Evolutionary conservation across 2,888 invertebrate species (phyloP).

Genomic region (Matsumyia berberina): DNA sequence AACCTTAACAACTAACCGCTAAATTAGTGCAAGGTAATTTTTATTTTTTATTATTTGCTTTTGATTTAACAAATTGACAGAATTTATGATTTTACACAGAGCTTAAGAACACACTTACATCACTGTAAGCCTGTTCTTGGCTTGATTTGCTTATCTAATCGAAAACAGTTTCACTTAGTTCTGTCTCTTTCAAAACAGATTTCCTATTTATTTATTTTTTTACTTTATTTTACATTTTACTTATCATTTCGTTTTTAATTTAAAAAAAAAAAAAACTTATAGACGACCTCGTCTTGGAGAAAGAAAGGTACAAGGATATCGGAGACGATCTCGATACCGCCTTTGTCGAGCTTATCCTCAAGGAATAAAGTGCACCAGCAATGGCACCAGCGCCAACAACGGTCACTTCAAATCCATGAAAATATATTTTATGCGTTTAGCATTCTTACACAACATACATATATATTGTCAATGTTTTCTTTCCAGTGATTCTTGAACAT

Average conservation of each 20-base stretch:
- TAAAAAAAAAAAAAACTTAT: constrained; percentile 78
- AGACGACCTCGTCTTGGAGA: constrained; percentile 98
- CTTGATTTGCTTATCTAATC: constrained; percentile 51
- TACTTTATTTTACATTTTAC: constrained; percentile 76
- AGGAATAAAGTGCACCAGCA: constrained; percentile 85
- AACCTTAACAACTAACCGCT: constrained; percentile 69
- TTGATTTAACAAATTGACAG: constrained; percentile 55
- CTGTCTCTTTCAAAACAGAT: constrained; percentile 76
- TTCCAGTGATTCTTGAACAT: constrained; percentile 68
- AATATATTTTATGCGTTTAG: constrained; percentile 28
- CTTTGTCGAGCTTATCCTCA: constrained; percentile 96
- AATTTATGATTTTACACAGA: constrained; percentile 4
- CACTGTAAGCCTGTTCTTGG: not conserved
- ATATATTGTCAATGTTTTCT: constrained; percentile 59
- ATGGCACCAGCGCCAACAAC: constrained; percentile 40
- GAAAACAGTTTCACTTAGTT: constrained; percentile 63
- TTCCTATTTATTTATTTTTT: constrained; percentile 34
- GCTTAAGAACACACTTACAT: not conserved
- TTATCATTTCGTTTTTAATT: constrained; percentile 75
- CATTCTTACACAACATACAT: constrained; percentile 37
- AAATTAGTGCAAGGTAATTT: constrained; percentile 77
- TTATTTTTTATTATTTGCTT: constrained; percentile 39
- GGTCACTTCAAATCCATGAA: constrained; percentile 59
- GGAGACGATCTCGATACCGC: constrained; percentile 99
- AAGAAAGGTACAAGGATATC: constrained; percentile 99